These are phyloP conservation scores for Sesamia inferens DNA, from an alignment of 2,888 invertebrate species.

Conservation along the genomic window DNA sequence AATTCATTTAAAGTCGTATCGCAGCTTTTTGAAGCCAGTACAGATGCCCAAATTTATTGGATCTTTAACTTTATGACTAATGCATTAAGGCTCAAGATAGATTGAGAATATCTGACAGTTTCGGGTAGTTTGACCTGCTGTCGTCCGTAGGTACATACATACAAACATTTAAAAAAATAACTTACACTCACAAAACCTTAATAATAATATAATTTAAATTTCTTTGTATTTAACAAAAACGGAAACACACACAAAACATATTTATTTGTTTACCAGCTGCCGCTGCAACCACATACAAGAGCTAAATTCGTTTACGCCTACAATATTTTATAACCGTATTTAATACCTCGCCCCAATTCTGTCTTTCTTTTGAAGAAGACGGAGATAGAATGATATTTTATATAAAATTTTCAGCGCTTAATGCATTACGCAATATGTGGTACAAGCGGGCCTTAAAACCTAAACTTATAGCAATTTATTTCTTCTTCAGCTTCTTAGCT, in stretches of 20 bases:
- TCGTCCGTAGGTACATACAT: neutral
- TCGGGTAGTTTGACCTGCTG: too few species aligned
- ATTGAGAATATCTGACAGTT: too few species aligned
- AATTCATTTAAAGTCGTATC: neutral
- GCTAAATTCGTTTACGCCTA: neutral
- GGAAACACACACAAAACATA: neutral
- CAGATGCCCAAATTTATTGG: neutral
- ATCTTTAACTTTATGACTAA: too few species aligned
- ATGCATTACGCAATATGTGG: too few species aligned
- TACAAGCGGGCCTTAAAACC: neutral
- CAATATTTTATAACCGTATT: neutral
- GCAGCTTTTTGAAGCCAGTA: neutral
- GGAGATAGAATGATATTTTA: neutral
- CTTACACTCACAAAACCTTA: neutral
- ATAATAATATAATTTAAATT: neutral
- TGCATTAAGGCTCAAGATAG: too few species aligned
- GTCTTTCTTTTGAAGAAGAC: neutral
- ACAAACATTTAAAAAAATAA: neutral
- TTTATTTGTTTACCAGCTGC: neutral
- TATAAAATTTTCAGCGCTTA: neutral
- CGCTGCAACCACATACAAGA: neutral
- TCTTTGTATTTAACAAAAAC: neutral
- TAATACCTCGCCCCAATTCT: neutral
- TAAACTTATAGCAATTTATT: conserved; percentile 57
- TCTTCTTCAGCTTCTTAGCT: conserved; percentile 74